Evolutionary conservation across 2,797 vertebrate genomes (phyloP), one percentile per base, ranked within the genome.

Genomic region (Brachyrhaphis roseni): DNA sequence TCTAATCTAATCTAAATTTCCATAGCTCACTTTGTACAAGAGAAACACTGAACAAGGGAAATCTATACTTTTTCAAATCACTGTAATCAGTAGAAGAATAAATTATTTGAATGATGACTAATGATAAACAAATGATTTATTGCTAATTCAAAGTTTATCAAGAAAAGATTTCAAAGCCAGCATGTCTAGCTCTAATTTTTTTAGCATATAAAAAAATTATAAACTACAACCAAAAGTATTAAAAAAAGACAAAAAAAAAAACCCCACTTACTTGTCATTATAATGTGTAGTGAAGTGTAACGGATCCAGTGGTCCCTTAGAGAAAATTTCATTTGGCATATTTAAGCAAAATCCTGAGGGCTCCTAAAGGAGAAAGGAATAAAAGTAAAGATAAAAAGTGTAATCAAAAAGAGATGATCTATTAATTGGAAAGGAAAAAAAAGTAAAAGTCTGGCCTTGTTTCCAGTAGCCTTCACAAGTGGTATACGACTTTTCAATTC

Each of bases 211-310:
- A n/a, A 55, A 64, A 8, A 1, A 3, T 34, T 15, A 18, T 64
- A 36, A 36, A 20, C 18, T 34, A 13, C 28, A 15, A 12, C 23
- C 71, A 5, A 76, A 80, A 55, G 4, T 31, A 43, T 55, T 72
- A 85, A 78, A 47, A 20, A 11, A 55, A 57, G 39, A 66, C 23
- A 57, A 28, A 18, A 66, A 68, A 68, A 12, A 34, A 55, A 8
- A 28, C 18, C 36, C 18, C 36, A 88, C 92, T 92, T 87, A 95
- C 93, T 2, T 83, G 82, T 53, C 89, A 11, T 78, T 64, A 77
- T 94, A 94, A 79, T 91, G 88, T 70, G 92, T 93, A 16, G 76
- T 83, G 79, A 94, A 93, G 70, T 91, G 88, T 64, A 80, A 90
- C 36, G 26, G 10, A 77, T 92, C 82, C 79, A 80, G 80, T 16